These are phyloP conservation scores for Pterocles burchelli DNA, from an alignment of 2,113 vertebrate species.

Conservation along the genomic window DNA sequence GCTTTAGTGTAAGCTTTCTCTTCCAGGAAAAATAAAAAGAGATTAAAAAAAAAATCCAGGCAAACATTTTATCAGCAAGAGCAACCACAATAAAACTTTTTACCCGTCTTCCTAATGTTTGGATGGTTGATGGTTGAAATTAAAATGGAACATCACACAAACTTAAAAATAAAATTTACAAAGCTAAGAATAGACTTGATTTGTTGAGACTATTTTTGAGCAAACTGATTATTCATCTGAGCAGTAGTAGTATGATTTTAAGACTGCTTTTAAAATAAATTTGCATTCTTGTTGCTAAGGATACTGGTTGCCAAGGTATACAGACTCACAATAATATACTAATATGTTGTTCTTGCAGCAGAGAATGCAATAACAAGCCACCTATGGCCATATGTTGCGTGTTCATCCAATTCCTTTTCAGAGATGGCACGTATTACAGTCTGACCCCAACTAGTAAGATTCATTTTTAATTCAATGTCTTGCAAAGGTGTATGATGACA, in stretches of 20 bases:
- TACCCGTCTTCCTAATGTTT: neutral
- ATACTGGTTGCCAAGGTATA: neutral
- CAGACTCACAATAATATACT: neutral
- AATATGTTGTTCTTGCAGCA: neutral
- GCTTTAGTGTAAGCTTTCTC: neutral
- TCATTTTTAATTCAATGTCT: neutral
- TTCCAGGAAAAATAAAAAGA: neutral
- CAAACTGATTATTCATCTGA: neutral
- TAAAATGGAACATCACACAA: neutral
- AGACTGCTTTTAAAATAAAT: neutral
- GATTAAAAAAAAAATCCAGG: neutral
- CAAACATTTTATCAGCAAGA: neutral
- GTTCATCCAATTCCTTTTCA: neutral
- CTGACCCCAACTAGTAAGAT: neutral
- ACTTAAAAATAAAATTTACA: neutral
- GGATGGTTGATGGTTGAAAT: neutral
- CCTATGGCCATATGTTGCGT: rapidly evolving
- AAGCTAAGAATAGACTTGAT: neutral
- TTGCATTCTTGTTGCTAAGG: neutral
- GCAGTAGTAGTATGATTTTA: neutral
- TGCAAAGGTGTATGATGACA: neutral
- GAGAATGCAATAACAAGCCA: neutral
- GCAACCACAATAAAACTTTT: neutral
- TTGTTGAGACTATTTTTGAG: neutral
- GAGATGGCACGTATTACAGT: neutral